These are phyloP conservation scores for Lycocerus yunnanus DNA, from an alignment of 2,888 invertebrate genomes.

Conservation along the genomic window DNA sequence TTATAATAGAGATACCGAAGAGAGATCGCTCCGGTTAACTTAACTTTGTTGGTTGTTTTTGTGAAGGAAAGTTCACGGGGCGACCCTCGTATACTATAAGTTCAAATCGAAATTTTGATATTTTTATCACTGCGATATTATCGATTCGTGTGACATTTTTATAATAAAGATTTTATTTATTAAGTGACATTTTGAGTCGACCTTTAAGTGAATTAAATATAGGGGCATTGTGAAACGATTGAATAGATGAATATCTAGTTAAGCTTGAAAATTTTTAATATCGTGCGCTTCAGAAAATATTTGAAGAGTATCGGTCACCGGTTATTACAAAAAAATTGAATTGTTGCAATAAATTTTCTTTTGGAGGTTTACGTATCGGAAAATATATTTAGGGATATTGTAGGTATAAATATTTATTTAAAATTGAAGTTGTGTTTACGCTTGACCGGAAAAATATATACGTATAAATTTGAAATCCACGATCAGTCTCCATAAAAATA, in stretches of 20 bases:
- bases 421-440: conserved; percentile 29
- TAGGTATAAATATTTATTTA: conserved; percentile 35
- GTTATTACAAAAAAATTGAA: conserved; percentile 24
- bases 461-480: conserved; percentile 19
- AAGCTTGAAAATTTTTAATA: conserved; percentile 1
- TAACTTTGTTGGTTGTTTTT: not conserved
- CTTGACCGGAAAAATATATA: conserved; percentile 29
- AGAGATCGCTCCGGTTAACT: not conserved
- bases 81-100: not conserved
- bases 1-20: not conserved
- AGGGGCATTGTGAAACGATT: not conserved
- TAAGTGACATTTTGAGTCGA: conserved; percentile 17
- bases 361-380: conserved; percentile 17
- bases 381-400: conserved; percentile 24
- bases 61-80: not conserved
- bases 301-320: not conserved
- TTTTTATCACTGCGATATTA: not conserved
- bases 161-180: conserved; percentile 13
- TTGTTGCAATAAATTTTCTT: conserved; percentile 25
- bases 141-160: not conserved
- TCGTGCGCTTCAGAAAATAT: not conserved
- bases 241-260: not conserved
- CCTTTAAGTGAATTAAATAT: conserved; percentile 8
- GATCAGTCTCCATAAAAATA: conserved; percentile 38
- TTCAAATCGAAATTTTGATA: not conserved